Percentiles rank a stretch among this genome's conserved stretches.
Evolutionary conservation across 2,113 vertebrate genomes (phyloP).

Genomic region (Excalfactoria chinensis): DNA sequence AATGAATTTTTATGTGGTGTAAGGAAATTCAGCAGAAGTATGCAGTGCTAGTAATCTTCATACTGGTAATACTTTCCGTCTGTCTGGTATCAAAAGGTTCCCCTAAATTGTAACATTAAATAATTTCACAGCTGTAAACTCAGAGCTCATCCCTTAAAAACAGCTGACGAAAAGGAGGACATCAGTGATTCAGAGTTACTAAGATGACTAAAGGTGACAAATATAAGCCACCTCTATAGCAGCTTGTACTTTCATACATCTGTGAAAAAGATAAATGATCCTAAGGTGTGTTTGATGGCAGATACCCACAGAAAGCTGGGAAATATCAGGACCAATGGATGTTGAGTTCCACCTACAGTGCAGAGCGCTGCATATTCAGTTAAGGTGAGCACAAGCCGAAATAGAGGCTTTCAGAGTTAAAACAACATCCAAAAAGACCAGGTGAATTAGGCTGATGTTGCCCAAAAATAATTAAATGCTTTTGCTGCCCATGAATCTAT

Average conservation of each 20-base stretch:
- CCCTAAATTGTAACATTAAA: background rate
- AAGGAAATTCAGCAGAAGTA: background rate
- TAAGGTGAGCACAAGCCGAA: background rate
- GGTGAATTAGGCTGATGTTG: background rate
- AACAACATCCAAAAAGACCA: background rate
- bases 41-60: constrained; percentile 11
- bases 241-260: background rate
- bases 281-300: background rate
- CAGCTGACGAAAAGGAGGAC: background rate
- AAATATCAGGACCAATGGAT: background rate
- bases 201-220: constrained; percentile 5
- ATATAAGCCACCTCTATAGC: background rate
- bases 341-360: background rate
- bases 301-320: background rate
- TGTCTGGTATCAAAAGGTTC: background rate
- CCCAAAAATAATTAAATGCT: background rate
- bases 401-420: background rate
- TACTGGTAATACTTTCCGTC: constrained; percentile 17
- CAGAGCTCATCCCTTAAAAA: constrained; percentile 22
- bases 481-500: background rate
- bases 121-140: constrained; percentile 10
- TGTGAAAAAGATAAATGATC: background rate
- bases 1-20: background rate
- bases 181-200: background rate
- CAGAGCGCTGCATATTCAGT: background rate